Percentiles rank a stretch among this genome's conserved stretches.
These are phyloP conservation scores for Bilobella aurantiaca DNA, from an alignment of 1,140 invertebrate species.

Conservation along the genomic window DNA sequence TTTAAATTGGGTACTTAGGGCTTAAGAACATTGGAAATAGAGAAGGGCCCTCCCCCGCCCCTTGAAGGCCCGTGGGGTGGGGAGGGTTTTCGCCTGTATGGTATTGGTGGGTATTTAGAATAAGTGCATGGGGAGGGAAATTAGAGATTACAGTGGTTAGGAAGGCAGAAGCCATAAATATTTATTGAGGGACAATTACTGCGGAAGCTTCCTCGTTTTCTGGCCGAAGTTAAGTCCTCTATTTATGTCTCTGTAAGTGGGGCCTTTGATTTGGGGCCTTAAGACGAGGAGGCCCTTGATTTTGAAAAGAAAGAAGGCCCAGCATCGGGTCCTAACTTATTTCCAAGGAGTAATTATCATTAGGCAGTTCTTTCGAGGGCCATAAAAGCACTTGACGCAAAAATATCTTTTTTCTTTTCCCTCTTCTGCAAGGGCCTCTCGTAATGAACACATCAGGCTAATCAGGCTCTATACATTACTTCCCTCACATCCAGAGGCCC, in stretches of 20 bases:
- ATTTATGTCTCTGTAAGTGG: slow-evolving; percentile 27
- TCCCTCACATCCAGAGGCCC: not conserved
- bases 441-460: slow-evolving; percentile 31
- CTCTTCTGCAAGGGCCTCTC: too few relatives aligned
- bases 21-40: too few relatives aligned
- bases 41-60: not conserved
- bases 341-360: slow-evolving; percentile 35
- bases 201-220: slow-evolving; percentile 21
- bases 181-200: slow-evolving; percentile 36
- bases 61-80: not conserved
- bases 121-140: not conserved
- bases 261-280: slow-evolving; percentile 10
- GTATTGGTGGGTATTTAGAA: not conserved
- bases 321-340: slow-evolving; percentile 21
- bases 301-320: not conserved
- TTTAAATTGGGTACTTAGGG: not conserved
- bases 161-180: slow-evolving; percentile 29
- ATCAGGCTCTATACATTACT: slow-evolving; percentile 25
- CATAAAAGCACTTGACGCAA: slow-evolving; percentile 28
- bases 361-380: slow-evolving; percentile 33
- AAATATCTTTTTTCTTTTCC: too few relatives aligned
- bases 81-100: not conserved
- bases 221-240: not conserved
- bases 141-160: slow-evolving; percentile 19
- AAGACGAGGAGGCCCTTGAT: not conserved